Percentiles rank a stretch among this genome's conserved stretches.
These are phyloP conservation scores for Bradypodion pumilum DNA, from an alignment of 2,797 vertebrate species.

Conservation along the genomic window DNA sequence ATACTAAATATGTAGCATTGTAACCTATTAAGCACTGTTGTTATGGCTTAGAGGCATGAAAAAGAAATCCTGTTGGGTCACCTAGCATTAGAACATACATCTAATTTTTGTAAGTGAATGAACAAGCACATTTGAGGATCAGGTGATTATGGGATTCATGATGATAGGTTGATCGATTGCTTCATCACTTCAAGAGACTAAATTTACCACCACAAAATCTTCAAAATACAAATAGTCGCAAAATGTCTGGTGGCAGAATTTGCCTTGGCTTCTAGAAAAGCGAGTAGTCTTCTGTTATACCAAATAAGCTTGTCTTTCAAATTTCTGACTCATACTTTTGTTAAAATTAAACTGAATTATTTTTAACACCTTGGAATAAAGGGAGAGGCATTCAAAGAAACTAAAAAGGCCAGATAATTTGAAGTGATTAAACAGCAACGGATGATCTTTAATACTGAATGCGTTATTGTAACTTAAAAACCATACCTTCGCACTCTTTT, in stretches of 20 bases:
- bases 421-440: neutral
- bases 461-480: fast-evolving
- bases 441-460: neutral
- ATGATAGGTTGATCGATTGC: neutral
- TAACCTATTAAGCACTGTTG: neutral
- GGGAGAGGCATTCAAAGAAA: neutral
- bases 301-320: neutral
- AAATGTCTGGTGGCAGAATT: neutral
- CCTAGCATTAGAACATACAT: neutral
- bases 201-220: neutral
- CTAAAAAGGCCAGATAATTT: neutral
- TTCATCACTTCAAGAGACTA: neutral
- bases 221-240: neutral
- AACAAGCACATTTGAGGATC: neutral
- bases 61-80: neutral
- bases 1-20: neutral
- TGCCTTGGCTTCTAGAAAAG: neutral
- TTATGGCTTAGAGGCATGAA: no score
- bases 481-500: conserved; percentile 88
- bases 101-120: neutral
- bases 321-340: neutral
- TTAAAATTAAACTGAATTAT: neutral
- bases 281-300: neutral
- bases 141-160: neutral
- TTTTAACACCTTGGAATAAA: neutral